These are phyloP conservation scores for Holcopasites calliopsidis DNA, from an alignment of 1,140 invertebrate species.

Conservation along the genomic window DNA sequence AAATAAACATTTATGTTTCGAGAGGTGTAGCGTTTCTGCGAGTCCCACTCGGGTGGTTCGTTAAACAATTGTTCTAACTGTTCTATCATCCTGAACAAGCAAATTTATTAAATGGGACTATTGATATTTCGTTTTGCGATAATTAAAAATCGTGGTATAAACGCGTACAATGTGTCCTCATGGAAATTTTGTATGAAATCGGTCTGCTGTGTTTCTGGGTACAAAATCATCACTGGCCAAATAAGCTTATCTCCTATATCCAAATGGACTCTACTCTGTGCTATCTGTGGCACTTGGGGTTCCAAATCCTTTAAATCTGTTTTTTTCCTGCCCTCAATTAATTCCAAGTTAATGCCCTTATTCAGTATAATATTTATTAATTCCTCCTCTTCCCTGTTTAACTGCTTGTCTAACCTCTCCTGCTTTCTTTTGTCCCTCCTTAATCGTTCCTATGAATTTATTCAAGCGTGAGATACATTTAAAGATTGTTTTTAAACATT, in stretches of 20 bases:
- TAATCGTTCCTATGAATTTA: slow-evolving; percentile 53
- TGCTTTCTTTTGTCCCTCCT: slow-evolving; percentile 83
- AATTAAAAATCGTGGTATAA: background rate
- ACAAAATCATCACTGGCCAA: slow-evolving; percentile 92
- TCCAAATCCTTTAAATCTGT: slow-evolving; percentile 81
- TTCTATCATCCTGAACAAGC: slow-evolving; percentile 82
- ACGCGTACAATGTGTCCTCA: slow-evolving; percentile 85
- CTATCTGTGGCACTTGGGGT: slow-evolving; percentile 83
- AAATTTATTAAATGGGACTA: background rate
- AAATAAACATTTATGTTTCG: slow-evolving; percentile 88
- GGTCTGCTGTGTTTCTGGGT: slow-evolving; percentile 88
- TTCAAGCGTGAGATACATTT: background rate
- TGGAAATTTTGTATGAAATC: slow-evolving; percentile 88
- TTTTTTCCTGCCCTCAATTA: slow-evolving; percentile 62
- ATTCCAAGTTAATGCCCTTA: slow-evolving; percentile 79
- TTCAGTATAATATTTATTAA: slow-evolving; percentile 81
- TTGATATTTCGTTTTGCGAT: background rate
- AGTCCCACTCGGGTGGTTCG: slow-evolving; percentile 88
- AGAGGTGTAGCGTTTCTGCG: slow-evolving; percentile 83
- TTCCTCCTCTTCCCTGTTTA: slow-evolving; percentile 80
- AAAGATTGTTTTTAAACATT: background rate
- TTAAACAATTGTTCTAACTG: slow-evolving; percentile 88
- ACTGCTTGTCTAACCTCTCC: slow-evolving; percentile 81
- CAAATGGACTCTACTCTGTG: slow-evolving; percentile 82
- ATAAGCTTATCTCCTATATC: slow-evolving; percentile 82